Conservation (phyloP, 1,140 invertebrate species). For the Pseudomyrmex concolor region DNA sequence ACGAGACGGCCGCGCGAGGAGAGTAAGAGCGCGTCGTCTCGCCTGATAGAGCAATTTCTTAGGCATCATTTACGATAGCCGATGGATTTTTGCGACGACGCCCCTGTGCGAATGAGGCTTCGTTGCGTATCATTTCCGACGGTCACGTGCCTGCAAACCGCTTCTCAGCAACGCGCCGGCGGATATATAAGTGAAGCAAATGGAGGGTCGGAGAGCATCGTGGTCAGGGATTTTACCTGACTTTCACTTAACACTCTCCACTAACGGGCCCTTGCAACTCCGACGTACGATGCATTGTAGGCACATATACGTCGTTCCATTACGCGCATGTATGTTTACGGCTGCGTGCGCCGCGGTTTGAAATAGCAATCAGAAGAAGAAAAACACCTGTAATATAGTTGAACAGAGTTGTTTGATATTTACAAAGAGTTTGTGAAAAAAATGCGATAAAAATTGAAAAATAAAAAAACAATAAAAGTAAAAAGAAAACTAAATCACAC, state of each 20-base stretch:
- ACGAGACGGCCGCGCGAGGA: not conserved
- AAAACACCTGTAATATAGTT: not conserved
- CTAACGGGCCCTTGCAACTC: conserved; percentile 67
- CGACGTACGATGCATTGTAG: conserved; percentile 59
- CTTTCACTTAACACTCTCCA: conserved; percentile 74
- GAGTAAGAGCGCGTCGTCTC: conserved; percentile 23
- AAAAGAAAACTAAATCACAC: too few relatives aligned
- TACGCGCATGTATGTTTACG: conserved; percentile 62
- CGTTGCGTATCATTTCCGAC: conserved; percentile 47
- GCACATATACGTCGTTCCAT: conserved; percentile 61
- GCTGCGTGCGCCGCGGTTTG: conserved; percentile 26
- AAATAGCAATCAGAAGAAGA: conserved; percentile 53
- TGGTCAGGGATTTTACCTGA: conserved; percentile 75
- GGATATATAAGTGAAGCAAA: conserved; percentile 63
- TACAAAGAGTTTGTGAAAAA: not conserved
- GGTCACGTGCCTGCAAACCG: conserved; percentile 54
- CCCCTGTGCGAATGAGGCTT: conserved; percentile 1
- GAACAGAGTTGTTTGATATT: conserved; percentile 1
- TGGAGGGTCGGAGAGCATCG: conserved; percentile 74
- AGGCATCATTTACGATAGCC: conserved; percentile 1
- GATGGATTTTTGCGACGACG: not conserved
- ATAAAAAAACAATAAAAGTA: not conserved
- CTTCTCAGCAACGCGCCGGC: conserved; percentile 48
- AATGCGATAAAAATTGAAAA: not conserved
- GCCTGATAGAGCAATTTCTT: conserved; percentile 37